Conservation (phyloP, 2,113 vertebrate species). For the Pitta sordida region DNA sequence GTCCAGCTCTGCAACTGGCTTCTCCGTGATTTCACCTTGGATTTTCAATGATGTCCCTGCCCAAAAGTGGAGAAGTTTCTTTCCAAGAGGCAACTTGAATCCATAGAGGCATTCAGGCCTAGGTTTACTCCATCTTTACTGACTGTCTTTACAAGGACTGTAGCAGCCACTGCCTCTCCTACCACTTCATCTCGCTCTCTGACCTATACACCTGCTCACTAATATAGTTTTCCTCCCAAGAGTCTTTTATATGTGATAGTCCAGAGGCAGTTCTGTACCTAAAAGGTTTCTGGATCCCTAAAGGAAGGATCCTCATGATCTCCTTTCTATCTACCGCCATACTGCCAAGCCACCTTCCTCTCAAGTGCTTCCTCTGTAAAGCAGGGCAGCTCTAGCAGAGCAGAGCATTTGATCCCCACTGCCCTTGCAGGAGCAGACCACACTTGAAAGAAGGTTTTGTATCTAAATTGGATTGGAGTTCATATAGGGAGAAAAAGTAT, state of each 20-base stretch:
- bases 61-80: neutral
- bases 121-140: neutral
- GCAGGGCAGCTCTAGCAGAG: neutral
- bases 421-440: neutral
- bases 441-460: neutral
- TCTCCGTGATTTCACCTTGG: neutral
- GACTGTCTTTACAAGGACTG: neutral
- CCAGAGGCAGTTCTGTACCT: neutral
- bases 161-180: neutral
- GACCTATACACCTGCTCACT: neutral
- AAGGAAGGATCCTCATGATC: neutral
- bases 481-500: neutral
- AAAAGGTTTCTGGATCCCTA: neutral
- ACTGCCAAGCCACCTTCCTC: neutral
- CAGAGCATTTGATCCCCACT: neutral
- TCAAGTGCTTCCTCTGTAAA: neutral
- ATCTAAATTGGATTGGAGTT: neutral
- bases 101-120: neutral
- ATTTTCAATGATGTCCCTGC: neutral
- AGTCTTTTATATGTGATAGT: neutral
- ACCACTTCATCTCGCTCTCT: neutral
- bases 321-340: rapidly evolving
- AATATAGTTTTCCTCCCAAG: neutral
- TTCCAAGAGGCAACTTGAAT: neutral
- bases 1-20: neutral